A percentile compares a stretch with the other conserved stretches of the same genome.
Conservation (phyloP, 64 coral and sea anemone genomes). For the Astreopora myriophthalma region DNA sequence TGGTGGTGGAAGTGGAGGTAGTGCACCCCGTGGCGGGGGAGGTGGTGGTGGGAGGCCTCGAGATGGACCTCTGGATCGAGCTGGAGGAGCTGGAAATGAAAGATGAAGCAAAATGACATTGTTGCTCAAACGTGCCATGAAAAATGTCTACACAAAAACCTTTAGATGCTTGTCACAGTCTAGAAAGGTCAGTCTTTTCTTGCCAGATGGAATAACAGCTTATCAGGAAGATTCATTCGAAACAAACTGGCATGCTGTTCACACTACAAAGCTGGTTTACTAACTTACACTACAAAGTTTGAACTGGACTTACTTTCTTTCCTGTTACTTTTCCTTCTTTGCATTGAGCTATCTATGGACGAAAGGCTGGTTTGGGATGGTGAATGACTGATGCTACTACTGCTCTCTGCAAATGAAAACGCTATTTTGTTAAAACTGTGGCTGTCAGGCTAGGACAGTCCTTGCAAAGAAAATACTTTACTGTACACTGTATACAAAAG, state of each 20-base stretch:
- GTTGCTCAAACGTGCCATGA: not conserved
- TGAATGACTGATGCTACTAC: slow-evolving; percentile 58
- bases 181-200: not conserved
- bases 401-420: not conserved
- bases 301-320: slow-evolving; percentile 82
- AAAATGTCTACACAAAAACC: not conserved
- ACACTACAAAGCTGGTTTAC: too few species aligned
- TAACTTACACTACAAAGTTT: too few species aligned
- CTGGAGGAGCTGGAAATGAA: slow-evolving; percentile 23
- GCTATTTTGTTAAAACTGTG: too few species aligned
- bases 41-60: slow-evolving; percentile 87
- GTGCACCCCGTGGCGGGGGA: slow-evolving; percentile 72
- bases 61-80: slow-evolving; percentile 38
- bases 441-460: too few species aligned
- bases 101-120: not conserved
- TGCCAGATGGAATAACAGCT: too few species aligned
- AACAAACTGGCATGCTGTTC: too few species aligned
- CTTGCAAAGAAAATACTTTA: too few species aligned
- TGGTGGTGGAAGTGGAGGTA: slow-evolving; percentile 86
- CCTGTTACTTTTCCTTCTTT: slow-evolving; percentile 28
- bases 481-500: too few species aligned
- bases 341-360: slow-evolving; percentile 54
- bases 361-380: slow-evolving; percentile 87
- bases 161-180: too few species aligned
- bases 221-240: not conserved